Percentiles rank a stretch among this genome's conserved stretches.
phyloP scores from a whole-genome alignment of 2,797 vertebrate species.

The Babyrousa celebensis region DNA sequence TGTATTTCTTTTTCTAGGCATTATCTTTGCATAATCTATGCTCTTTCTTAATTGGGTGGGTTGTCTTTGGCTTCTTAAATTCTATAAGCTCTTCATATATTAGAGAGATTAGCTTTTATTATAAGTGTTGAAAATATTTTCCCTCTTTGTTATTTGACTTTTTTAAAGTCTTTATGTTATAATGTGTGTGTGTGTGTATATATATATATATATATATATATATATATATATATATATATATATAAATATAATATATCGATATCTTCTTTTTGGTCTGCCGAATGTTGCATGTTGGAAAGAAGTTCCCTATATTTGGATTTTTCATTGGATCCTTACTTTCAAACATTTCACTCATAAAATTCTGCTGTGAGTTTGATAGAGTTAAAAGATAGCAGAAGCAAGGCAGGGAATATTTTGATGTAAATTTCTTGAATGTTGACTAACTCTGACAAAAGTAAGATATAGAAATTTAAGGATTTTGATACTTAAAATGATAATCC shows the following conservation, averaged over 20 bases:
- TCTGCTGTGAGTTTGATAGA: not conserved
- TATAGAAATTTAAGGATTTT: not conserved
- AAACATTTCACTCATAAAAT: not conserved
- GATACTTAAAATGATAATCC: not conserved
- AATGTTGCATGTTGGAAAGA: not conserved
- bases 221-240: not conserved
- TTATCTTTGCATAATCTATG: not conserved
- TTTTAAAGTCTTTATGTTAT: not conserved
- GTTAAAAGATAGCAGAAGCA: not conserved
- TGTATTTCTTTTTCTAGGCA: not conserved
- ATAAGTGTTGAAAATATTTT: not conserved
- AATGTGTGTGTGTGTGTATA: not conserved
- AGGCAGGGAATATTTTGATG: not conserved
- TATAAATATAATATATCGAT: not conserved
- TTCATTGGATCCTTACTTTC: not conserved
- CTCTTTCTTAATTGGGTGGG: not conserved
- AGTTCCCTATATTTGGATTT: slow-evolving; percentile 21
- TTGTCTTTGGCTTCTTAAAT: slow-evolving; percentile 5
- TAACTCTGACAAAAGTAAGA: not conserved
- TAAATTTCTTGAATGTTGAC: slow-evolving; percentile 4
- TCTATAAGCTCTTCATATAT: not conserved
- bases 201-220: not conserved
- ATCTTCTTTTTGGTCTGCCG: not conserved
- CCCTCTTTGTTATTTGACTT: not conserved
- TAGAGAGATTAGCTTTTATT: not conserved